These are phyloP conservation scores for Drosophila melanosoma DNA, from an alignment of 2,888 invertebrate genomes.

Conservation along the genomic window DNA sequence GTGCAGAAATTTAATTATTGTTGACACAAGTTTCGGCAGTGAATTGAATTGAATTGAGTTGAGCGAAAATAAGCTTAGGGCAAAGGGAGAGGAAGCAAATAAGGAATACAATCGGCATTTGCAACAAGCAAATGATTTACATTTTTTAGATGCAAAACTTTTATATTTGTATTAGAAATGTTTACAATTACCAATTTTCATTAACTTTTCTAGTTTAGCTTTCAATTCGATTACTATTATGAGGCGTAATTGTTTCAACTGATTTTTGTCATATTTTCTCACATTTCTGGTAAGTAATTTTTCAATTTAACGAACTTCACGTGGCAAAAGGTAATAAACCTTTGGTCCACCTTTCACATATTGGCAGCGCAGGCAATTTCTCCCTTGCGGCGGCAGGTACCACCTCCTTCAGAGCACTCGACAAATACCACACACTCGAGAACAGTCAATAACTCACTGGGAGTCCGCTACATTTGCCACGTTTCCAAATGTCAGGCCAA, in stretches of 20 bases:
- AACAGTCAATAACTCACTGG: conserved; percentile 54
- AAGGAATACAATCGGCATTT: background rate
- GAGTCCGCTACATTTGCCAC: conserved; percentile 49
- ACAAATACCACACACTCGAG: conserved; percentile 32
- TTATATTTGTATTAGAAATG: background rate
- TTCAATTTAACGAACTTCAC: conserved; percentile 42
- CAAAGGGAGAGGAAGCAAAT: background rate
- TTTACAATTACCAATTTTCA: background rate
- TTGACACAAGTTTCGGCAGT: conserved; percentile 68
- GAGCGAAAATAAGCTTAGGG: background rate
- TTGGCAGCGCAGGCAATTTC: conserved; percentile 19
- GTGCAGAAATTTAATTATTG: conserved; percentile 78
- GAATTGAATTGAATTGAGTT: conserved; percentile 56
- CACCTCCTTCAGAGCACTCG: conserved; percentile 5
- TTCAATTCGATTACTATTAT: background rate
- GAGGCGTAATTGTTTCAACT: background rate
- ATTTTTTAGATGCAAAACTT: background rate
- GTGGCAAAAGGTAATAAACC: conserved; percentile 31
- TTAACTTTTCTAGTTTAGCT: background rate
- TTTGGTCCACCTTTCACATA: conserved; percentile 51
- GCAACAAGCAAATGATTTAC: background rate
- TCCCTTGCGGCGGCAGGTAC: conserved; percentile 21
- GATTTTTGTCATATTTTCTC: background rate
- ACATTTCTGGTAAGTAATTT: conserved; percentile 2
- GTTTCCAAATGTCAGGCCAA: conserved; percentile 46